Evolutionary conservation across 1,140 invertebrate genomes (phyloP).

Genomic region (Sipha flava): DNA sequence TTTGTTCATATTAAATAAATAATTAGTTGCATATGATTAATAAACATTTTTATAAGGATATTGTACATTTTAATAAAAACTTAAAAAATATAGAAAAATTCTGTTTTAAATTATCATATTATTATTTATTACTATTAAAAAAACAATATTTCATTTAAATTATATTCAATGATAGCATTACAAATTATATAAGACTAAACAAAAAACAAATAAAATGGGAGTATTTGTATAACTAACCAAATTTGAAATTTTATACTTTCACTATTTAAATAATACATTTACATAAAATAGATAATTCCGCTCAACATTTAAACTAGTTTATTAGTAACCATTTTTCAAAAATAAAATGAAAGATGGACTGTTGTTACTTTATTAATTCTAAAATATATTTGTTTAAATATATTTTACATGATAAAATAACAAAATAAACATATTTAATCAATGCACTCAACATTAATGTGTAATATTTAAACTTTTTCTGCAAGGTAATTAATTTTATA

Average conservation of each 20-base stretch:
- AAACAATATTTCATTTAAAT: neutral
- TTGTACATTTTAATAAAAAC: too few relatives aligned
- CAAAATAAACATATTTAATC: neutral
- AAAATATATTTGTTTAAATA: neutral
- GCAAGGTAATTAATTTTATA: too few relatives aligned
- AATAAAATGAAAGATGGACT: neutral
- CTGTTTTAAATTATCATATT: neutral
- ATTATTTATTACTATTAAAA: neutral
- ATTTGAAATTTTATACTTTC: neutral
- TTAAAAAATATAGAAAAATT: too few relatives aligned
- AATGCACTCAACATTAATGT: too few relatives aligned
- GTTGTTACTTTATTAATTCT: neutral
- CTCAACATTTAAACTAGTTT: neutral
- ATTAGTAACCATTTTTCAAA: neutral
- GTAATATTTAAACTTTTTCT: neutral
- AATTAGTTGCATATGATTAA: too few relatives aligned
- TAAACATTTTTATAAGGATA: too few relatives aligned
- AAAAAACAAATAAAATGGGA: neutral
- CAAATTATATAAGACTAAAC: neutral
- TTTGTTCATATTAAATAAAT: too few relatives aligned
- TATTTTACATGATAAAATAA: neutral
- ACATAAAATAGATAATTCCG: neutral
- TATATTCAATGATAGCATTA: neutral
- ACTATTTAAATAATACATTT: neutral
- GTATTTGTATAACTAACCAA: neutral